Base-by-base conservation (phyloP, 92 coral and sea anemone species). In the Porites rus region DNA sequence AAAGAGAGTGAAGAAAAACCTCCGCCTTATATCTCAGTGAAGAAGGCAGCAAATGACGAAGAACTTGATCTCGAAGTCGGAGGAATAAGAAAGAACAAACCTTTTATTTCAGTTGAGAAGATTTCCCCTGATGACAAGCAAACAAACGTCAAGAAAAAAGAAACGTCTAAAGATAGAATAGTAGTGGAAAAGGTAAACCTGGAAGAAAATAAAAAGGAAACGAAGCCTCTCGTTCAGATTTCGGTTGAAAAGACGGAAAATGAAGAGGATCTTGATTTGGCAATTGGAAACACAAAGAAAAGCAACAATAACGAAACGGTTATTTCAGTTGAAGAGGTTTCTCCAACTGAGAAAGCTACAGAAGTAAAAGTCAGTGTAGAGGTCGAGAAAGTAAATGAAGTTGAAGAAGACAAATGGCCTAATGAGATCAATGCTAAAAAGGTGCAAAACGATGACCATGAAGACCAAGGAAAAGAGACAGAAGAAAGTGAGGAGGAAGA, bases 401-500 rank as follows among this genome's bases (percentile, higher is more conserved):
- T 9, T 11, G 78, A 19, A 74, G 18, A n/a, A 8, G 50, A 4
- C 64, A 53, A 19, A 3, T n/a, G 20, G 10, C 46, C 9, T 9
- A 9, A 2, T 1, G 18, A 52, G 46, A 51, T 52, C 63, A 51
- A 50, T 18, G 78, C 54, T 12, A 18, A 19, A 53, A 52, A 59
- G 68, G 51, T 56, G 19, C 28, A 60, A 8, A 51, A 74, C 62
- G 77, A 74, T 11, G 62, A 74, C 11, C 43, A 58, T 4, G 61
- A 56, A 56, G 61, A 52, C 17, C 61, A 73, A 14, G 77, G 20
- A 51, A 58, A 73, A 52, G 8, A 73, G 31, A 24, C 20, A 14
- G 61, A 74, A 74, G 77, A 74, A 52, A 56, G 61, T 10, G 61
- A 74, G 16, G 61, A 74, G 8, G 77, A 73, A 73, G 77, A 74